Percentiles rank a stretch among this genome's conserved stretches.
phyloP scores from a whole-genome alignment of 2,888 invertebrate species.

The Neuroscelio doddi region DNA sequence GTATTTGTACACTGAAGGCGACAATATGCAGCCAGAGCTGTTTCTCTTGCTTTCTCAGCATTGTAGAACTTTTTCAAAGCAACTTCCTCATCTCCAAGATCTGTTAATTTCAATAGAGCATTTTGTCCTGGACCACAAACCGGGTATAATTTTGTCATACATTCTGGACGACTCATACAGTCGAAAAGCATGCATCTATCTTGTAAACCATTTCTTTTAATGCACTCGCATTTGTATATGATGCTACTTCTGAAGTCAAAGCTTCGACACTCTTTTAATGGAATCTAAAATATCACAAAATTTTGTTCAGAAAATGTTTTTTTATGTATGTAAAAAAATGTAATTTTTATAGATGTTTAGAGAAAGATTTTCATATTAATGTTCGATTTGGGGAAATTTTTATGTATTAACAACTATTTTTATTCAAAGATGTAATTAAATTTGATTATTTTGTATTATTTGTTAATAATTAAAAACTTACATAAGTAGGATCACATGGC shows the following conservation, averaged over 20 bases:
- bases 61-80: constrained; percentile 59
- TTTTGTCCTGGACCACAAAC: constrained; percentile 64
- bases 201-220: constrained; percentile 70
- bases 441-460: no score
- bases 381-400: background rate
- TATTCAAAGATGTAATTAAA: background rate
- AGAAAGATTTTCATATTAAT: background rate
- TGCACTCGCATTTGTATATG: constrained; percentile 68
- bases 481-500: background rate
- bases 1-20: constrained; percentile 52
- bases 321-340: no score
- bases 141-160: constrained; percentile 68
- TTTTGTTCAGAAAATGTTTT: no score
- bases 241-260: constrained; percentile 65
- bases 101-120: constrained; percentile 63
- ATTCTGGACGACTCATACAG: constrained; percentile 68
- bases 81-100: constrained; percentile 58
- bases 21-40: constrained; percentile 62
- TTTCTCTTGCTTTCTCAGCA: constrained; percentile 58
- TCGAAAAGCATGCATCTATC: constrained; percentile 67
- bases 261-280: constrained; percentile 60
- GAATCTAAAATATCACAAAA: constrained; percentile 53
- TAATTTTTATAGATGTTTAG: background rate
- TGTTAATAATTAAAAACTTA: constrained; percentile 1
- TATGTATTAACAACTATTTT: background rate